These are phyloP conservation scores for Echinometra lucunter DNA, from an alignment of 53 echinoderm and acorn worm genomes.

Conservation along the genomic window DNA sequence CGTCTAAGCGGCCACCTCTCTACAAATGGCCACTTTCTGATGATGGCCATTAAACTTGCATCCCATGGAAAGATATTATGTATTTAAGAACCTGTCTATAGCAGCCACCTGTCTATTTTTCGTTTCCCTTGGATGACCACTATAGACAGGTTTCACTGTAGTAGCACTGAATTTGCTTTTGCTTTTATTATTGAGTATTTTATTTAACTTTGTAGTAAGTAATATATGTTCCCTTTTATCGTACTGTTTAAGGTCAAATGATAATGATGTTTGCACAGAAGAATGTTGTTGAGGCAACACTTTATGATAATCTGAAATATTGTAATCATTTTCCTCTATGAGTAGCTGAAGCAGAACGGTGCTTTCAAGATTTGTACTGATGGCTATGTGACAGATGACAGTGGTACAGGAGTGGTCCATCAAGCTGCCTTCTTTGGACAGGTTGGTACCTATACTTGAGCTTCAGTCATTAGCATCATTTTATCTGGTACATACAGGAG, in stretches of 20 bases:
- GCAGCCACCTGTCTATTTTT: too few relatives aligned
- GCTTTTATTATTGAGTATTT: too few relatives aligned
- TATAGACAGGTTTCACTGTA: too few relatives aligned
- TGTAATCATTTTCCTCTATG: neutral
- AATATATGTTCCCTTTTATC: neutral
- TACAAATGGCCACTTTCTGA: too few relatives aligned
- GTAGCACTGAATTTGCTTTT: too few relatives aligned
- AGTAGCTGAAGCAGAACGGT: slow-evolving; percentile 76
- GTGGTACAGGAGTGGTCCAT: slow-evolving; percentile 97
- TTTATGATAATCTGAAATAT: neutral
- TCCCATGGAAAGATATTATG: too few relatives aligned
- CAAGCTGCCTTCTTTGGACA: slow-evolving; percentile 98
- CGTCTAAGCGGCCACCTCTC: too few relatives aligned
- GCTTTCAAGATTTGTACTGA: slow-evolving; percentile 90
- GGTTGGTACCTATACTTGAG: slow-evolving; percentile 63
- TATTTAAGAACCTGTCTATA: too few relatives aligned
- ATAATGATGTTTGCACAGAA: neutral
- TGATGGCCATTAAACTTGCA: too few relatives aligned
- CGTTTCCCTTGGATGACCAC: too few relatives aligned
- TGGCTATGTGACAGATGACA: slow-evolving; percentile 94
- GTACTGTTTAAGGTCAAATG: neutral
- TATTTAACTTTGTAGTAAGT: too few relatives aligned
- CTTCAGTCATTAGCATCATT: neutral
- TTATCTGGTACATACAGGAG: too few relatives aligned
- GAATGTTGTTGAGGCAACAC: neutral